phyloP scores from a whole-genome alignment of 2,797 vertebrate species.

The Rhinichthys osculus region DNA sequence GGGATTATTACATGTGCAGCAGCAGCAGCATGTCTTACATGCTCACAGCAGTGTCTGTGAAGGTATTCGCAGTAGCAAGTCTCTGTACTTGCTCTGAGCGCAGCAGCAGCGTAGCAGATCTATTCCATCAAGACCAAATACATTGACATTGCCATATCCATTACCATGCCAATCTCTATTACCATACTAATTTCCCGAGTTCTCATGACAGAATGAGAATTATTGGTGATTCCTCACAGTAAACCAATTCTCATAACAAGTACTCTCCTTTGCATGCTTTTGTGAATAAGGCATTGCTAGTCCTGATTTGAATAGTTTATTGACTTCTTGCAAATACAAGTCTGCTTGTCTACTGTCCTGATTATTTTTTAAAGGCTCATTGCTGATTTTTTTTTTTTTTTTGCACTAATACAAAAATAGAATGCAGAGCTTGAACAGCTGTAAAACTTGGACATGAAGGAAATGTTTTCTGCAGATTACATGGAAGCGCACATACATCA shows the following conservation, averaged over 20 bases:
- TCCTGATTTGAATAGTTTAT: not conserved
- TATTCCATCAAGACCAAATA: too few relatives aligned
- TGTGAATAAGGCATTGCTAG: not conserved
- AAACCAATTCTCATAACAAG: not conserved
- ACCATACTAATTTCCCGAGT: too few relatives aligned
- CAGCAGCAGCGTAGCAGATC: too few relatives aligned
- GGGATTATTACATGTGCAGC: too few relatives aligned
- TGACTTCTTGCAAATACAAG: not conserved
- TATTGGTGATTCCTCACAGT: too few relatives aligned
- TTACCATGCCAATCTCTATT: too few relatives aligned
- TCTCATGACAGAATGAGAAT: not conserved
- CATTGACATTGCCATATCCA: too few relatives aligned
- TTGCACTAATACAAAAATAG: not conserved
- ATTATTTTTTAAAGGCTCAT: not conserved
- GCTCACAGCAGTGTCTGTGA: too few relatives aligned
- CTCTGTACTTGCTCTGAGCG: too few relatives aligned
- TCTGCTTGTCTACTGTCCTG: not conserved
- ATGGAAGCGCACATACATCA: constrained; percentile 1
- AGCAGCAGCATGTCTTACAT: too few relatives aligned
- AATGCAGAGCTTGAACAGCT: constrained; percentile 19
- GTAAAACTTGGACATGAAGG: constrained; percentile 26
- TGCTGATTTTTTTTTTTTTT: not conserved
- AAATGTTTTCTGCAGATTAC: constrained; percentile 58
- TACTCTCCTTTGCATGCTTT: not conserved
- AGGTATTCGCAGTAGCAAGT: too few relatives aligned